Percentiles rank a stretch among this genome's conserved stretches.
Evolutionary conservation across 2,797 vertebrate species (phyloP).

Genomic region (Peromyscus eremicus): DNA sequence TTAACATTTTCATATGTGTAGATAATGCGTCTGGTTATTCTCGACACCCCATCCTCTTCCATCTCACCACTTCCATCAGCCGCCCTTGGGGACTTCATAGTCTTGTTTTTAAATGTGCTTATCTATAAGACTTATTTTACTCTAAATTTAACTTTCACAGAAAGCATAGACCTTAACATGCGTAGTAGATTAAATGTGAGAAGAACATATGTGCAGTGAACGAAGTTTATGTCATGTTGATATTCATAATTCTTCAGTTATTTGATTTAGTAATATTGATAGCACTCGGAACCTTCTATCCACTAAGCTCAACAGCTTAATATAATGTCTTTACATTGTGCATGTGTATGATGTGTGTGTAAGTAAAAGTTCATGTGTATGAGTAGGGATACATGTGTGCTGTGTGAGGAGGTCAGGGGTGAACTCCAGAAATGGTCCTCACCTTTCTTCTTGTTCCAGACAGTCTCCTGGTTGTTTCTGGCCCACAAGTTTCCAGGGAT

Average conservation of each 20-base stretch:
- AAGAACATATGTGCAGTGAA: neutral
- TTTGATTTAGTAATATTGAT: slow-evolving; percentile 45
- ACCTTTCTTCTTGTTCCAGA: neutral
- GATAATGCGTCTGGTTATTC: neutral
- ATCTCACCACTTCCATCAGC: neutral
- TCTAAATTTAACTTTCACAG: slow-evolving; percentile 43
- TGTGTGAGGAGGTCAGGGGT: neutral
- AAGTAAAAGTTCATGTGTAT: neutral
- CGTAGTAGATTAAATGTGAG: slow-evolving; percentile 18
- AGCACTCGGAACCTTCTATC: neutral
- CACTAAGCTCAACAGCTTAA: neutral
- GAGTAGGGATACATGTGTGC: too few relatives aligned
- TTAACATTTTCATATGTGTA: too few relatives aligned
- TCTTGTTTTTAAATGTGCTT: slow-evolving; percentile 42
- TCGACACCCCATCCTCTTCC: neutral
- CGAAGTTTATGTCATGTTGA: slow-evolving; percentile 26
- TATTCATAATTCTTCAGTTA: slow-evolving; percentile 21
- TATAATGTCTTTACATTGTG: slow-evolving; percentile 11
- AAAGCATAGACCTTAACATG: slow-evolving; percentile 2
- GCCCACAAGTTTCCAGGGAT: neutral
- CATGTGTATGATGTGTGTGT: neutral
- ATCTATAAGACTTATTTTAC: slow-evolving; percentile 33
- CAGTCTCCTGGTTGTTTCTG: neutral
- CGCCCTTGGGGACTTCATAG: neutral
- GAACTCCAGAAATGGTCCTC: neutral